These are phyloP conservation scores for Anthoscopus minutus DNA, from an alignment of 2,113 vertebrate genomes.

Conservation along the genomic window DNA sequence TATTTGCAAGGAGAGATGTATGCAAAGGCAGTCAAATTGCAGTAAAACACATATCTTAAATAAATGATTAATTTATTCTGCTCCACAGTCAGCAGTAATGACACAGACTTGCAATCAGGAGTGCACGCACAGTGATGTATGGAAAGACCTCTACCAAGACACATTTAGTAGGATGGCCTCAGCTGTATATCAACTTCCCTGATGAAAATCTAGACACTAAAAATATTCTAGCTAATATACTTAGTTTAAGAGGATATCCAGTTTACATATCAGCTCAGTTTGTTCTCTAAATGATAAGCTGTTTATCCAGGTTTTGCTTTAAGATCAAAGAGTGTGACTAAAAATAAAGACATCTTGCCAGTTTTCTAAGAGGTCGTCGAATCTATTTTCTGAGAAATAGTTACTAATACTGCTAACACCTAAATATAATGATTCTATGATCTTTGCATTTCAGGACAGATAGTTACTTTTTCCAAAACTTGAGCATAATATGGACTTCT, in stretches of 20 bases:
- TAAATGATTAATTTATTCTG: conserved; percentile 1
- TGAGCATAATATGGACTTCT: not conserved
- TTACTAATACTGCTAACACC: not conserved
- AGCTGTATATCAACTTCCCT: not conserved
- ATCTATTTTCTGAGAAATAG: not conserved
- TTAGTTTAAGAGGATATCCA: not conserved
- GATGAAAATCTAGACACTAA: not conserved
- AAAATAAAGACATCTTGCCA: not conserved
- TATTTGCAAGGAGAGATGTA: not conserved
- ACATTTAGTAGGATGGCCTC: not conserved
- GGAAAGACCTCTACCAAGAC: not conserved
- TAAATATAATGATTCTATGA: not conserved
- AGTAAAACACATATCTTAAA: not conserved
- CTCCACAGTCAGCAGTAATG: not conserved
- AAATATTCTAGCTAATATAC: not conserved
- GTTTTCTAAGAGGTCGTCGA: not conserved
- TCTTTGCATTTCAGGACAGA: not conserved
- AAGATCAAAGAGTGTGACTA: not conserved
- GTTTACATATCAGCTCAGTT: not conserved
- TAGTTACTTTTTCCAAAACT: not conserved
- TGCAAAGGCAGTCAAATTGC: not conserved
- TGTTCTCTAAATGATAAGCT: not conserved
- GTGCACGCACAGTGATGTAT: not conserved
- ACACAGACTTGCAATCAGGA: not conserved
- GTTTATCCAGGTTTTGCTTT: not conserved